These are phyloP conservation scores for Crypturellus undulatus DNA, from an alignment of 2,113 vertebrate genomes.

Conservation along the genomic window DNA sequence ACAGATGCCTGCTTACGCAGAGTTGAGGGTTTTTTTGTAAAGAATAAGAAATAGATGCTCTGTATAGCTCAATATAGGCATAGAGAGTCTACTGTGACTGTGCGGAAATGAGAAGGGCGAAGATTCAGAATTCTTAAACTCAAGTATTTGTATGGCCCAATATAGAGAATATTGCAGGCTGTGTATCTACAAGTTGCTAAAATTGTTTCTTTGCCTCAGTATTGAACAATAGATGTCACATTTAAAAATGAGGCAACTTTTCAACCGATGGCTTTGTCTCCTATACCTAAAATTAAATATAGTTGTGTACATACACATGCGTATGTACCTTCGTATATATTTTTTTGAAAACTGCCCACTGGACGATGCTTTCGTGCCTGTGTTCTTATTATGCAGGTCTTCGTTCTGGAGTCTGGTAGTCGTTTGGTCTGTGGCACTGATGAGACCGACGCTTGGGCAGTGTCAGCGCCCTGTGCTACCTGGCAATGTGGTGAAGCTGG, in stretches of 20 bases:
- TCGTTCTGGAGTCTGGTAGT: not conserved
- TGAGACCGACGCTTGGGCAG: too few relatives aligned
- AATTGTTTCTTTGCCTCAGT: not conserved
- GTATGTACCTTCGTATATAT: not conserved
- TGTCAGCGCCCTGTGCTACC: not conserved
- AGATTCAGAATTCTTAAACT: not conserved
- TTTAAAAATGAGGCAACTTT: not conserved
- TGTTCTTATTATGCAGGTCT: not conserved
- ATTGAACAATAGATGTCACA: not conserved
- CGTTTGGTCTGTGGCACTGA: not conserved
- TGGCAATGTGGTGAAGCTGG: not conserved
- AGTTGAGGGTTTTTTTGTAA: not conserved
- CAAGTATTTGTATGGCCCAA: not conserved
- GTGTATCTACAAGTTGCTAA: not conserved
- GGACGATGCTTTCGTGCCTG: not conserved
- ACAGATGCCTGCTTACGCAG: not conserved
- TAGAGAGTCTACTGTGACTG: not conserved
- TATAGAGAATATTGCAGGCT: not conserved
- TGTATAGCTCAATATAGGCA: not conserved
- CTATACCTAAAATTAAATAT: not conserved
- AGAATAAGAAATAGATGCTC: not conserved
- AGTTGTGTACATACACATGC: not conserved
- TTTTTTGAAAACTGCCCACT: not conserved
- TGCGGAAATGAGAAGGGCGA: not conserved
- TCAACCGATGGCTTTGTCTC: not conserved